Percentiles rank a stretch among this genome's conserved stretches.
These are phyloP conservation scores for Oophaga pumilio DNA, from an alignment of 2,113 vertebrate species.

Conservation along the genomic window DNA sequence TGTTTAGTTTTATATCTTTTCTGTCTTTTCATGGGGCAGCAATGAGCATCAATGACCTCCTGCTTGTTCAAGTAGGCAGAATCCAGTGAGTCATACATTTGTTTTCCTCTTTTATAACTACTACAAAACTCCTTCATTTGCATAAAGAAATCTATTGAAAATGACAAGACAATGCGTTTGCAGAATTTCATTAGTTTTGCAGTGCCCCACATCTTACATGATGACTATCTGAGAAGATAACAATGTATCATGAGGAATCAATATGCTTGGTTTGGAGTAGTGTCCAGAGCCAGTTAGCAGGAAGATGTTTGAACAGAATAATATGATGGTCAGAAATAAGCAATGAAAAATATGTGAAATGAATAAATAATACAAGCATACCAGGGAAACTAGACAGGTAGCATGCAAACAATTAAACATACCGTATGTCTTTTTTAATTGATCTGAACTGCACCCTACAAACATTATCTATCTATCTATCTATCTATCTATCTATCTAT, in stretches of 20 bases:
- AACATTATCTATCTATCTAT: neutral
- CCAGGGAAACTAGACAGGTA: neutral
- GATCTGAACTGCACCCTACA: neutral
- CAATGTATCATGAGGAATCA: conserved; percentile 23
- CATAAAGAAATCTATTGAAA: conserved; percentile 44
- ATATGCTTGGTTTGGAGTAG: neutral
- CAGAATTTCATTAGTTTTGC: conserved; percentile 38
- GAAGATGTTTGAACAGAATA: neutral
- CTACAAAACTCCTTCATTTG: conserved; percentile 8
- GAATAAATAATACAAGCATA: neutral
- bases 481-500: neutral
- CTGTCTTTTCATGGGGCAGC: neutral
- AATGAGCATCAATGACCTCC: neutral
- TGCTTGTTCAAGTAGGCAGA: neutral
- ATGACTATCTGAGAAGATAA: conserved; percentile 25
- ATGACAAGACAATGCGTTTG: conserved; percentile 10
- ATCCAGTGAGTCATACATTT: neutral
- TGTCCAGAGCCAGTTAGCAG: neutral
- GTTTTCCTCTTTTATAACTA: neutral
- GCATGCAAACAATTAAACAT: neutral
- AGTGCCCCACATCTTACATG: conserved; percentile 4
- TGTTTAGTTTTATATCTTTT: neutral
- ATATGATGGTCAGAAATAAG: neutral
- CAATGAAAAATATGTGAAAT: neutral
- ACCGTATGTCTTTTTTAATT: neutral